phyloP scores from a whole-genome alignment of 1,140 invertebrate genomes.

The Leptopilina boulardi region DNA sequence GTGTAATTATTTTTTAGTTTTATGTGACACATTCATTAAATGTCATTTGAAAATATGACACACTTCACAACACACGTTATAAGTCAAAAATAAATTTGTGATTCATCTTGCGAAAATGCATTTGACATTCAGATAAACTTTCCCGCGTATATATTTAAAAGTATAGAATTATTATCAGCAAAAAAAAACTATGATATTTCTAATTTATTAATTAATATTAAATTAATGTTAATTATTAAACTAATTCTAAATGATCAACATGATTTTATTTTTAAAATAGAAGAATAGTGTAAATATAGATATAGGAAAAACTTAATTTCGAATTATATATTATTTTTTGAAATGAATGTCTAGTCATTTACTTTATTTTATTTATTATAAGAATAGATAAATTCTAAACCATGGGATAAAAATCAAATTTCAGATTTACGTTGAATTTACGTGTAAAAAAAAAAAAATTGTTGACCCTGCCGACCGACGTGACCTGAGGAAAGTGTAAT shows the following conservation, averaged over 20 bases:
- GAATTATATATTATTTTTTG: too few relatives aligned
- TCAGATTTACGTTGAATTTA: slow-evolving; percentile 37
- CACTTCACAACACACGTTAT: neutral
- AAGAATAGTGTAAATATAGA: too few relatives aligned
- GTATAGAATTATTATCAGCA: neutral
- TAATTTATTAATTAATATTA: too few relatives aligned
- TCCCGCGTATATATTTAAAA: neutral
- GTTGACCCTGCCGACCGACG: slow-evolving; percentile 12
- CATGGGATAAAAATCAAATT: slow-evolving; percentile 42
- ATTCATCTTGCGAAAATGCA: slow-evolving; percentile 8
- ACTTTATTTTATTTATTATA: neutral
- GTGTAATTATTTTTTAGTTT: neutral
- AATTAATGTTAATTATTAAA: too few relatives aligned
- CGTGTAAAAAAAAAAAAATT: too few relatives aligned
- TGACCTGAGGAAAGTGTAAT: neutral
- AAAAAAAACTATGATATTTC: too few relatives aligned
- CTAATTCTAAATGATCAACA: too few relatives aligned
- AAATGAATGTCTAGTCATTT: too few relatives aligned
- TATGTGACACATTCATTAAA: neutral
- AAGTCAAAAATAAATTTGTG: neutral
- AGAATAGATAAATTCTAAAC: neutral
- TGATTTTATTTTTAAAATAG: too few relatives aligned
- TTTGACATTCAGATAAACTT: slow-evolving; percentile 8
- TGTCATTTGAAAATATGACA: neutral
- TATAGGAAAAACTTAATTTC: too few relatives aligned